These are phyloP conservation scores for Fragum fragum DNA, from an alignment of 2,888 invertebrate genomes.

Conservation along the genomic window DNA sequence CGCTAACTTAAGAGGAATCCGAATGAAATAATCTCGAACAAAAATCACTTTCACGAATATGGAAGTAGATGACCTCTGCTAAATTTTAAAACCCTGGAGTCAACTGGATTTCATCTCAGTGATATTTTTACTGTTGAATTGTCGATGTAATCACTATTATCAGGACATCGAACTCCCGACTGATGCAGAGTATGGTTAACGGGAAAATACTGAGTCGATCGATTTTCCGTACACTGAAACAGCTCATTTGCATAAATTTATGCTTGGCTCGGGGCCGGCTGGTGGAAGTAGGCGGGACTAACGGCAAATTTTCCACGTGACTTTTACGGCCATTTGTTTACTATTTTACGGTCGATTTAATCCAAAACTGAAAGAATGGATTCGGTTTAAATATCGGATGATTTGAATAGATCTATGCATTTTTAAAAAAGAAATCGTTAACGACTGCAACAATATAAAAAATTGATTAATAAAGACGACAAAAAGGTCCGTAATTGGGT, in stretches of 20 bases:
- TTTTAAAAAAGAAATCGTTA: too few relatives aligned
- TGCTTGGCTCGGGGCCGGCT: constrained; percentile 27
- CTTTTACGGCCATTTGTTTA: not conserved
- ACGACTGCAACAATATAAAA: too few relatives aligned
- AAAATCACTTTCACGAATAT: constrained; percentile 37
- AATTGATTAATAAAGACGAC: too few relatives aligned
- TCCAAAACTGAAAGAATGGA: too few relatives aligned
- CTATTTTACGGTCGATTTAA: not conserved
- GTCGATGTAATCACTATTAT: not conserved
- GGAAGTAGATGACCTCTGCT: constrained; percentile 31
- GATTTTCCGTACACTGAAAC: constrained; percentile 17
- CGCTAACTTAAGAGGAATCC: constrained; percentile 49
- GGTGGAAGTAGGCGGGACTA: constrained; percentile 25
- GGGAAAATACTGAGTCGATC: constrained; percentile 22
- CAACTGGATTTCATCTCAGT: not conserved
- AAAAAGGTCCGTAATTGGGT: too few relatives aligned
- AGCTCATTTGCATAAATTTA: constrained; percentile 38
- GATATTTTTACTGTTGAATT: too few relatives aligned
- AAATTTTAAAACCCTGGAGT: constrained; percentile 17
- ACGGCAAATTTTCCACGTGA: constrained; percentile 12
- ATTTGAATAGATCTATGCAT: too few relatives aligned
- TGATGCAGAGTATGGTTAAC: constrained; percentile 14
- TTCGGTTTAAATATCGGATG: too few relatives aligned
- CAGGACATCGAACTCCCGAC: not conserved
- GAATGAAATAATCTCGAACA: constrained; percentile 54